Conservation (phyloP, 2,888 invertebrate genomes). For the Dysmachus trigonus region DNA sequence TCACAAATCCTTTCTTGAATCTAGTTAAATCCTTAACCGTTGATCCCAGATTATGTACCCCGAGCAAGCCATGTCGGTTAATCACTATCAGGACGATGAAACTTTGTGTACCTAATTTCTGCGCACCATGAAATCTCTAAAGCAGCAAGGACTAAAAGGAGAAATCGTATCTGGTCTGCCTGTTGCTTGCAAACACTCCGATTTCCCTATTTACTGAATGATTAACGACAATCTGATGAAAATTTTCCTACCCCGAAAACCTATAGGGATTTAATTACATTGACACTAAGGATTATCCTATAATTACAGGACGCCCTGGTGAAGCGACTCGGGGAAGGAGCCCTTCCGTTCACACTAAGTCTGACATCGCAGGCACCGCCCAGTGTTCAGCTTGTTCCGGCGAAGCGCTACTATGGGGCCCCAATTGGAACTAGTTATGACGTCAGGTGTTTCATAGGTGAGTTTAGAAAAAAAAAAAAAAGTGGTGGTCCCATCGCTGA, state of each 20-base stretch:
- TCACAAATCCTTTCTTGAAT: not conserved
- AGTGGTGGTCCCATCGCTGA: not conserved
- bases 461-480: constrained; percentile 58
- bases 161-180: not conserved
- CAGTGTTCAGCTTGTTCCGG: constrained; percentile 88
- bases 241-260: not conserved
- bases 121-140: not conserved
- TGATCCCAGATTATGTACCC: not conserved
- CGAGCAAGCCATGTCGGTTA: not conserved
- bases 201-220: constrained; percentile 7
- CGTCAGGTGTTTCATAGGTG: constrained; percentile 85
- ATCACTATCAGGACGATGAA: not conserved
- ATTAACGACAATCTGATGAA: constrained; percentile 9
- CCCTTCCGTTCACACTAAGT: constrained; percentile 83
- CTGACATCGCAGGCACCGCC: constrained; percentile 88
- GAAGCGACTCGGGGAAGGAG: constrained; percentile 79
- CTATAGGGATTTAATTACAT: constrained; percentile 15
- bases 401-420: constrained; percentile 89
- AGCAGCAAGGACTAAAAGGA: not conserved
- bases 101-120: not conserved
- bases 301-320: constrained; percentile 76
- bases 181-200: not conserved
- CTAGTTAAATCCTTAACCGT: not conserved
- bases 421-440: constrained; percentile 93
- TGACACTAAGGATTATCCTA: constrained; percentile 24